Evolutionary conservation across 2,888 invertebrate genomes (phyloP).

Genomic region (Eupelmus urozonus): DNA sequence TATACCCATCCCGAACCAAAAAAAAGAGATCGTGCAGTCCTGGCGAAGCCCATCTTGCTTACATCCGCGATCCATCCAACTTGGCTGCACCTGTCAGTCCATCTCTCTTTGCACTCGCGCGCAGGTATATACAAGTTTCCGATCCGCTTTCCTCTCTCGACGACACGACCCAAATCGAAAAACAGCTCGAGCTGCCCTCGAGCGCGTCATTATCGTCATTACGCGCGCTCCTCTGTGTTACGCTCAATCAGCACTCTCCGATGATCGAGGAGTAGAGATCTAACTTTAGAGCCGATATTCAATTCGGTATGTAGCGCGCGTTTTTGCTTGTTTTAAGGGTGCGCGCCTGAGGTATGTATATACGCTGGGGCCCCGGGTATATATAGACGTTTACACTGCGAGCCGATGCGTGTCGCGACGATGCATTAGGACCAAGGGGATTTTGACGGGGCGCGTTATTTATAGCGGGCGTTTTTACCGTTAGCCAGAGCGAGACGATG

Average conservation of each 20-base stretch:
- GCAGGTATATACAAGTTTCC: conserved; percentile 31
- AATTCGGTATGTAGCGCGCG: conserved; percentile 16
- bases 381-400: not conserved
- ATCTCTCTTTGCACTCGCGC: too few relatives aligned
- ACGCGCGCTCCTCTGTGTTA: conserved; percentile 27
- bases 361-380: too few relatives aligned
- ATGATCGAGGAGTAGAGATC: not conserved
- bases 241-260: conserved; percentile 8
- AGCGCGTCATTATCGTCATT: conserved; percentile 29
- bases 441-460: conserved; percentile 13
- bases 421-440: not conserved
- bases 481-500: not conserved
- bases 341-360: too few relatives aligned
- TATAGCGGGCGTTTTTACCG: conserved; percentile 14
- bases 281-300: conserved; percentile 24
- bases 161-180: conserved; percentile 45
- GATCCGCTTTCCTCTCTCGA: conserved; percentile 42
- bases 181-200: conserved; percentile 7
- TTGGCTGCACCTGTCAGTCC: conserved; percentile 43
- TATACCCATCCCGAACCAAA: too few relatives aligned
- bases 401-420: not conserved
- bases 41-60: too few relatives aligned
- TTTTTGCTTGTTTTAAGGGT: too few relatives aligned
- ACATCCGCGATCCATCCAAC: too few relatives aligned
- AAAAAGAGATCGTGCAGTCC: not conserved